A percentile compares a stretch with the other conserved stretches of the same genome.
Conservation (phyloP, 2,888 invertebrate genomes). For the Heteropelma amictum region DNA sequence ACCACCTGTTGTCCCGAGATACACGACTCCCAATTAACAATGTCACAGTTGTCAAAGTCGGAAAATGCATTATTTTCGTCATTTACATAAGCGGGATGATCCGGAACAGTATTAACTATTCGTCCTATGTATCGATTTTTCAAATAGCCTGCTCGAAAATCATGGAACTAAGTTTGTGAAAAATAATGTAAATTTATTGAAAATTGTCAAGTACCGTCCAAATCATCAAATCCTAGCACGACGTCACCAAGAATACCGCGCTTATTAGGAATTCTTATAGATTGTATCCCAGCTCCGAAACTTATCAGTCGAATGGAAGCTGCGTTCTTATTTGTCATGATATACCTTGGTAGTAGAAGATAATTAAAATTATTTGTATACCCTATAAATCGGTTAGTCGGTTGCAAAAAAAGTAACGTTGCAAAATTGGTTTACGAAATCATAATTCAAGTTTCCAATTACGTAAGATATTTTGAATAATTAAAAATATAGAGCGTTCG, state of each 20-base stretch:
- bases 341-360: slow-evolving; percentile 72
- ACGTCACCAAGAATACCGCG: slow-evolving; percentile 79
- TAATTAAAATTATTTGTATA: background rate
- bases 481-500: too few relatives aligned
- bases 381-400: background rate
- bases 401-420: background rate
- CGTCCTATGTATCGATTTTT: slow-evolving; percentile 80
- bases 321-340: slow-evolving; percentile 77
- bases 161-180: background rate
- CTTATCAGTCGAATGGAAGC: slow-evolving; percentile 78
- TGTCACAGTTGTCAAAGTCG: slow-evolving; percentile 77
- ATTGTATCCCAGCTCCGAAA: slow-evolving; percentile 81
- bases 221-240: slow-evolving; percentile 80
- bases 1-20: slow-evolving; percentile 67
- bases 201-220: slow-evolving; percentile 75
- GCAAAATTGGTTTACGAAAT: background rate
- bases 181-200: background rate
- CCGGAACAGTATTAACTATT: slow-evolving; percentile 79
- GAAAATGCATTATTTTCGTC: slow-evolving; percentile 75
- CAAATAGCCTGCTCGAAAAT: slow-evolving; percentile 72
- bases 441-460: too few relatives aligned
- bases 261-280: slow-evolving; percentile 79
- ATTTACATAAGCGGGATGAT: slow-evolving; percentile 77
- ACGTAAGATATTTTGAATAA: too few relatives aligned
- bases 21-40: slow-evolving; percentile 76